Conservation (phyloP, 2,797 vertebrate species). For the Rhinella marina region DNA sequence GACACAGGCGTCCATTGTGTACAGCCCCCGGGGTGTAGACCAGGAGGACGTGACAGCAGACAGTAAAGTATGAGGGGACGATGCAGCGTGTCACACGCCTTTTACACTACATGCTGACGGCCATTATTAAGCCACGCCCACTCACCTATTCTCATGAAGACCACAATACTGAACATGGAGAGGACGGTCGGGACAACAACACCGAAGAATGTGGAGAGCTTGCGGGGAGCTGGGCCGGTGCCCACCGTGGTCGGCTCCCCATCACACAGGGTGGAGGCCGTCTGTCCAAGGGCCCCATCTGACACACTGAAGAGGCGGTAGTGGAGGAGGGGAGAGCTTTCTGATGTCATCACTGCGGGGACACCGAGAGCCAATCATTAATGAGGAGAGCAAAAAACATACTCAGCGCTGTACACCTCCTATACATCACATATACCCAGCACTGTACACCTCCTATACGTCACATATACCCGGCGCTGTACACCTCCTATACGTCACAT, state of each 20-base stretch:
- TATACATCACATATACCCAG: too few species aligned
- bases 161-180: constrained; percentile 93
- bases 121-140: neutral
- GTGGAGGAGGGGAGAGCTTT: constrained; percentile 83
- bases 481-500: too few species aligned
- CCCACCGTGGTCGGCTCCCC: constrained; percentile 56
- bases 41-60: neutral
- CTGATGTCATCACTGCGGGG: constrained; percentile 79
- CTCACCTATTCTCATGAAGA: constrained; percentile 89
- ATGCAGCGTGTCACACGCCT: neutral
- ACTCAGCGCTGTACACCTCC: neutral
- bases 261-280: constrained; percentile 58
- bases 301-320: constrained; percentile 81
- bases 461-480: too few species aligned
- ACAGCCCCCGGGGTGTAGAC: neutral
- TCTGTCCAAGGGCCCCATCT: constrained; percentile 61
- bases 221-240: constrained; percentile 63
- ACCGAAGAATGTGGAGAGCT: constrained; percentile 89
- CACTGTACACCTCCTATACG: too few species aligned
- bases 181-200: constrained; percentile 91
- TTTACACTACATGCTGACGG: too few species aligned
- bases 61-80: neutral
- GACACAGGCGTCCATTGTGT: neutral
- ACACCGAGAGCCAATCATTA: neutral
- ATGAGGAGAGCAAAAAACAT: neutral